phyloP scores from a whole-genome alignment of 2,888 invertebrate species.

The Andrena marginata region DNA sequence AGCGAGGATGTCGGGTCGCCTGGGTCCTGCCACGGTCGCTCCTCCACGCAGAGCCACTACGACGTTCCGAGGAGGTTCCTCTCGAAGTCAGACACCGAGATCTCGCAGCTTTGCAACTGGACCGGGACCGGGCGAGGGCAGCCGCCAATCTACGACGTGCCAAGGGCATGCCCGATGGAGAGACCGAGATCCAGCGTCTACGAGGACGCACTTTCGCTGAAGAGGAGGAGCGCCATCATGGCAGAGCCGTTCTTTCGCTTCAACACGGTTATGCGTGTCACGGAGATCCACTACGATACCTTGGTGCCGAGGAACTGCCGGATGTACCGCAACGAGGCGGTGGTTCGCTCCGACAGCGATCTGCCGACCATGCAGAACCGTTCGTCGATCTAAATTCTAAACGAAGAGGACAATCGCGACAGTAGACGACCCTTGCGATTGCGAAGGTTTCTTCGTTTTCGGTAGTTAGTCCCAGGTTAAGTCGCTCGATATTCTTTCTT shows the following conservation, averaged over 20 bases:
- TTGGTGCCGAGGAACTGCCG: conserved; percentile 65
- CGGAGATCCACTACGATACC: conserved; percentile 65
- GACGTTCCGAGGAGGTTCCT: conserved; percentile 66
- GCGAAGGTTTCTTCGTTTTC: neutral
- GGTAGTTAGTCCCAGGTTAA: neutral
- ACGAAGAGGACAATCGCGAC: neutral
- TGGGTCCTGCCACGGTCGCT: neutral
- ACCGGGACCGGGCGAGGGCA: neutral
- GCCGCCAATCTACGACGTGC: conserved; percentile 69
- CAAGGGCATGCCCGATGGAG: conserved; percentile 14
- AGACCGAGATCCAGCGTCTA: conserved; percentile 71
- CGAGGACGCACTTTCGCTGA: conserved; percentile 70
- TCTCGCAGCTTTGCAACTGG: conserved; percentile 6
- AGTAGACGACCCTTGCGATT: neutral
- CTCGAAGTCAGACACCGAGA: conserved; percentile 66
- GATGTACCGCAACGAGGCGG: conserved; percentile 4
- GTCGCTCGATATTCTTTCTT: neutral
- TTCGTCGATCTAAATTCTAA: neutral
- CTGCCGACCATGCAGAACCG: neutral
- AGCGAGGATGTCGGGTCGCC: neutral
- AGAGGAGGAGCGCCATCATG: conserved; percentile 52
- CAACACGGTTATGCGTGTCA: conserved; percentile 43
- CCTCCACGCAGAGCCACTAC: conserved; percentile 55
- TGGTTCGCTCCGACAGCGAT: neutral
- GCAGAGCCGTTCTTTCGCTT: conserved; percentile 18